phyloP scores from a whole-genome alignment of 2,113 vertebrate species.

The Laterallus jamaicensis region DNA sequence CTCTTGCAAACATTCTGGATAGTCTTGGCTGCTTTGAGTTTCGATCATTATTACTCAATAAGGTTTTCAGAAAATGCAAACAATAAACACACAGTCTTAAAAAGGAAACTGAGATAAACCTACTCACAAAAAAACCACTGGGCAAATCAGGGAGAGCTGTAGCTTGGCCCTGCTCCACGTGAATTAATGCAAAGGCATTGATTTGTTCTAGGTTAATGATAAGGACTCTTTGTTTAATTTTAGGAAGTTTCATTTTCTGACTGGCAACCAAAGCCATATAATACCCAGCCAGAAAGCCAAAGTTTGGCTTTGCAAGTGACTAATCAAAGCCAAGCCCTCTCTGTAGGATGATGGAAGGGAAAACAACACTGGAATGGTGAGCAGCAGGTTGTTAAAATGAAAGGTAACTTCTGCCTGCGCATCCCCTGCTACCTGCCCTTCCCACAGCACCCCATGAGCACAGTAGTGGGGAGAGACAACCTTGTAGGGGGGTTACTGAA shows the following conservation, averaged over 20 bases:
- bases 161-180: background rate
- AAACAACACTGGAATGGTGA: background rate
- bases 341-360: background rate
- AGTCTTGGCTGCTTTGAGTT: background rate
- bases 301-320: background rate
- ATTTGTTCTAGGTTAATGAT: conserved; percentile 9
- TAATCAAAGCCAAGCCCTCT: background rate
- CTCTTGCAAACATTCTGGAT: background rate
- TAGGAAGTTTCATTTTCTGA: conserved; percentile 32
- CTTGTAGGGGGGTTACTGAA: background rate
- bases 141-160: background rate
- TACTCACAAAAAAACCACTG: fast-evolving
- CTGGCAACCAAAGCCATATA: background rate
- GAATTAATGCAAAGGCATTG: conserved; percentile 3
- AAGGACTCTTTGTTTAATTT: background rate
- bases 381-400: background rate
- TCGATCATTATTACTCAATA: background rate
- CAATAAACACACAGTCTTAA: background rate
- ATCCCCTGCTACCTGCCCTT: background rate
- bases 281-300: background rate
- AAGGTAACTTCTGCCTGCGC: background rate
- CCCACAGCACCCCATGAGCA: background rate
- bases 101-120: background rate
- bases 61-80: background rate
- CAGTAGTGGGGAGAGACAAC: background rate